Evolutionary conservation across 2,113 vertebrate species (phyloP).

Genomic region (Vidua macroura): DNA sequence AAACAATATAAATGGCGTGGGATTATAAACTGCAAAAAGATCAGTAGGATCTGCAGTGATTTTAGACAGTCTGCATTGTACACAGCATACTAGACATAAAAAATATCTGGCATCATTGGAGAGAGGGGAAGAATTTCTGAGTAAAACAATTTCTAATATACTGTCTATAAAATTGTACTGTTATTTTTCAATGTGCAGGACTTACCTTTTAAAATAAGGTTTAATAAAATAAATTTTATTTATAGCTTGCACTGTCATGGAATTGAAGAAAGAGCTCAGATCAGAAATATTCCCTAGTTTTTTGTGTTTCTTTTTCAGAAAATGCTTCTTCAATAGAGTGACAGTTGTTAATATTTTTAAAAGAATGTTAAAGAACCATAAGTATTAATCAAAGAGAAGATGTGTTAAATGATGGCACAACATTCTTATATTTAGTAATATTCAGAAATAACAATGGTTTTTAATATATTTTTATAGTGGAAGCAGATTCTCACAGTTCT

Average conservation of each 20-base stretch:
- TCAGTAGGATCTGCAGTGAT: background rate
- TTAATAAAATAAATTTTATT: background rate
- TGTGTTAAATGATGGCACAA: background rate
- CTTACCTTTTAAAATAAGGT: background rate
- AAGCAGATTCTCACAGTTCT: background rate
- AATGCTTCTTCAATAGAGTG: background rate
- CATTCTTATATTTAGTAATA: background rate
- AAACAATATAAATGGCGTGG: background rate
- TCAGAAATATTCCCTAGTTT: background rate
- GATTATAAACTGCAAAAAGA: background rate
- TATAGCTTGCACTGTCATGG: background rate
- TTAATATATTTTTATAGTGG: constrained; percentile 14
- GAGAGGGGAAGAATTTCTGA: background rate
- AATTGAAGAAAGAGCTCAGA: background rate
- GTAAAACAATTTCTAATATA: background rate
- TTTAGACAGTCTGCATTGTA: background rate
- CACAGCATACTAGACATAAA: no score
- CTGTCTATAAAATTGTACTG: background rate
- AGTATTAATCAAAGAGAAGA: background rate
- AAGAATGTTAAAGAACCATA: background rate
- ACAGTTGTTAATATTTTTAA: background rate
- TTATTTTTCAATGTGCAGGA: background rate
- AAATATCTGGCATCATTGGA: background rate
- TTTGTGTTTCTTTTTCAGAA: background rate
- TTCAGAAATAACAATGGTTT: constrained; percentile 2